Evolutionary conservation across 2,113 vertebrate species (phyloP).

Genomic region (Festucalex cinctus): DNA sequence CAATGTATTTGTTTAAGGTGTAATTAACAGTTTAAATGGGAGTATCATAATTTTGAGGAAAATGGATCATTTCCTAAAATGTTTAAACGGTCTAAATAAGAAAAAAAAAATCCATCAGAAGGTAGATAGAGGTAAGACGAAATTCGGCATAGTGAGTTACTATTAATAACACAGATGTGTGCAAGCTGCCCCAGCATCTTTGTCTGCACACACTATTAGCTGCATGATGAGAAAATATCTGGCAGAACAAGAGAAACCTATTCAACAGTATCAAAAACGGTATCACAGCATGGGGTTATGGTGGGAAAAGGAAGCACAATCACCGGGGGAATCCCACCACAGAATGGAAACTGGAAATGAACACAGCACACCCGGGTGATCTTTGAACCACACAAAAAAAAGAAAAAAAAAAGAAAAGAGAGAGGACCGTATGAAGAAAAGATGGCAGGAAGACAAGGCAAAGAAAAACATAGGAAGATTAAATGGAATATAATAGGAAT

Average conservation of each 20-base stretch:
- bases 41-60: background rate
- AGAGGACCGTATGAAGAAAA: slow-evolving; percentile 29
- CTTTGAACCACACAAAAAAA: slow-evolving; percentile 56
- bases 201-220: background rate
- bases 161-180: background rate
- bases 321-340: slow-evolving; percentile 55
- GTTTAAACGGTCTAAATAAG: background rate
- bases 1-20: background rate
- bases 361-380: slow-evolving; percentile 51
- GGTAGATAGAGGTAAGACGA: background rate
- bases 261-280: slow-evolving; percentile 4
- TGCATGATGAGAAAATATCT: slow-evolving; percentile 5
- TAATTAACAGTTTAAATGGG: background rate
- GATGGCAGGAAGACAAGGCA: slow-evolving; percentile 21
- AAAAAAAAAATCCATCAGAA: background rate
- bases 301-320: slow-evolving; percentile 61
- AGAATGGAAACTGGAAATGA: slow-evolving; percentile 67
- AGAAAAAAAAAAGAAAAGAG: too few relatives aligned
- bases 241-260: background rate
- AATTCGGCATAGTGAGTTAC: background rate
- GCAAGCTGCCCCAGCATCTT: slow-evolving; percentile 6
- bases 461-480: slow-evolving; percentile 23
- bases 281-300: slow-evolving; percentile 18
- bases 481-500: background rate
- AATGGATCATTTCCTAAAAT: background rate